Evolutionary conservation across 2,113 vertebrate species (phyloP).

Genomic region (Raja brachyura): DNA sequence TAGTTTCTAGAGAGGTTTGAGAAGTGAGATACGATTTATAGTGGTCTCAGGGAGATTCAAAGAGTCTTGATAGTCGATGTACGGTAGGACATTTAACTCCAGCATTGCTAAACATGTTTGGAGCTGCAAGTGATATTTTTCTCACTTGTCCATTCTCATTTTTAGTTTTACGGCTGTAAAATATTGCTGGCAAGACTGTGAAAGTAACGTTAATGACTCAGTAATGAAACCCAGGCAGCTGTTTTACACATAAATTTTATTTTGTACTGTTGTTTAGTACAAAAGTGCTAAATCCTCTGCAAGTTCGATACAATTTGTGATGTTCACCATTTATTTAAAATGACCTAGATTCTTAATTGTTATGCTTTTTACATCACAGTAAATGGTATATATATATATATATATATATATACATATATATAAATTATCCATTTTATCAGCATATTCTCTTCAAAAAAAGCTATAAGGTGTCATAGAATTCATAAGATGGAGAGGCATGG

Average conservation of each 20-base stretch:
- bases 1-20: neutral
- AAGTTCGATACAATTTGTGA: neutral
- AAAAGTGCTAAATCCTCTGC: neutral
- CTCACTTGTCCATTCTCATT: neutral
- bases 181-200: neutral
- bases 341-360: neutral
- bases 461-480: neutral
- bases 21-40: neutral
- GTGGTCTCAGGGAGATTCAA: neutral
- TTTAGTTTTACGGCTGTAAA: neutral
- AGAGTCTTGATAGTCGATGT: neutral
- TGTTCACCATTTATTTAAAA: neutral
- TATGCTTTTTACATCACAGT: neutral
- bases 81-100: neutral
- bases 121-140: neutral
- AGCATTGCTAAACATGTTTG: neutral
- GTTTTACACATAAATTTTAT: constrained; percentile 7
- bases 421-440: neutral
- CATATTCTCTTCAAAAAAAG: neutral
- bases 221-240: neutral
- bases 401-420: too few relatives aligned
- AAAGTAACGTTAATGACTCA: neutral
- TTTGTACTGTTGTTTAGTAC: neutral
- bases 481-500: too few relatives aligned
- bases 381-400: neutral